Conservation (phyloP, 2,113 vertebrate species). For the Aphyosemion australe region DNA sequence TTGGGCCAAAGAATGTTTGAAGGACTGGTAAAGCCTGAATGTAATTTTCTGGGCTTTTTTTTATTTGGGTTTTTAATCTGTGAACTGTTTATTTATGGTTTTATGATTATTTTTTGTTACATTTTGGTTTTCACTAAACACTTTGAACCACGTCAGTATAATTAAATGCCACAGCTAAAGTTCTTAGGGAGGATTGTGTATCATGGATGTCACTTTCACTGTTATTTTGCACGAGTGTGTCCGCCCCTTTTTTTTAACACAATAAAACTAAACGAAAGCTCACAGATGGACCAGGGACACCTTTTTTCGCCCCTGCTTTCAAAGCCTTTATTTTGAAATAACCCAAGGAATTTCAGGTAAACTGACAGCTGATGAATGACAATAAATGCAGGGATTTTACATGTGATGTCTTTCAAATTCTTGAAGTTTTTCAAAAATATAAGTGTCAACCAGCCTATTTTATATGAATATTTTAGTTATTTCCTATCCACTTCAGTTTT, state of each 20-base stretch:
- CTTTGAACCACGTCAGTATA: constrained; percentile 45
- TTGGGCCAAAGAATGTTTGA: constrained; percentile 37
- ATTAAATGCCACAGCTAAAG: background rate
- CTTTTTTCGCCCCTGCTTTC: background rate
- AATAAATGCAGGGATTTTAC: background rate
- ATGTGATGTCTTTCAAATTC: too few species aligned
- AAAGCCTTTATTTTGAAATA: background rate
- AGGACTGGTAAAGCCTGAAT: constrained; percentile 1
- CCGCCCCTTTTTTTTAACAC: constrained; percentile 15
- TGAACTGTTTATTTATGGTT: constrained; percentile 54
- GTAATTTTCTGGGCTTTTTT: constrained; percentile 7
- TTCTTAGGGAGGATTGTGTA: constrained; percentile 37
- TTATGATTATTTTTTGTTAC: constrained; percentile 3
- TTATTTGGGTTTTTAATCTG: constrained; percentile 50
- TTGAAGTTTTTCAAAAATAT: too few species aligned
- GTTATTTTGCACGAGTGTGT: constrained; percentile 53
- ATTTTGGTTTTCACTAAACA: constrained; percentile 4
- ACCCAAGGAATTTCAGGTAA: too few species aligned
- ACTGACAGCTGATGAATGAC: background rate
- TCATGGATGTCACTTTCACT: constrained; percentile 41
- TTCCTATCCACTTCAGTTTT: too few species aligned
- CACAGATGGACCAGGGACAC: background rate
- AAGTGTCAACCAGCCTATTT: too few species aligned
- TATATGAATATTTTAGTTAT: too few species aligned
- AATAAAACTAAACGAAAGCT: constrained; percentile 57